These are phyloP conservation scores for Tenualosa ilisha DNA, from an alignment of 2,797 vertebrate genomes.

Conservation along the genomic window DNA sequence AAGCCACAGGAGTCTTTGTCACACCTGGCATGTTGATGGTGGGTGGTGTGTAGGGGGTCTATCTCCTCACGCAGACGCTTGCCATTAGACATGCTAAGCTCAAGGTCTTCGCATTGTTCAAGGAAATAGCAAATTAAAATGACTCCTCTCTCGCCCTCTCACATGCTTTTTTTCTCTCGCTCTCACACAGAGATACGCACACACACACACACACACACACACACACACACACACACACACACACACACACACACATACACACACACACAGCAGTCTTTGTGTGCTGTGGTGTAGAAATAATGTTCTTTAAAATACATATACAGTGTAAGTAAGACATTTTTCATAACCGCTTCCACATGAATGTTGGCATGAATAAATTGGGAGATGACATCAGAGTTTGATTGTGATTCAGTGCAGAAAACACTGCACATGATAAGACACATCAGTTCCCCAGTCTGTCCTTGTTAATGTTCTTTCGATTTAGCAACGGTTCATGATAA, in stretches of 20 bases:
- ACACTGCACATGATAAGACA: not conserved
- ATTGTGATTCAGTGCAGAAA: not conserved
- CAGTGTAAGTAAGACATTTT: not conserved
- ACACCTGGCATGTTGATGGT: conserved; percentile 2
- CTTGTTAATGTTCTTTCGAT: too few relatives aligned
- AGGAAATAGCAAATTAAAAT: not conserved
- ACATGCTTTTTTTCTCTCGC: too few relatives aligned
- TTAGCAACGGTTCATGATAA: not conserved
- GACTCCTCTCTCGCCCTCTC: not conserved
- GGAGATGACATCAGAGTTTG: not conserved
- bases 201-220: not conserved
- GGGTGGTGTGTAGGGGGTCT: not conserved
- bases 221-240: not conserved
- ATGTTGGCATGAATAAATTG: not conserved
- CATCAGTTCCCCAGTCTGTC: too few relatives aligned
- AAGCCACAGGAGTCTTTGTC: not conserved
- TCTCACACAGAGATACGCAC: too few relatives aligned
- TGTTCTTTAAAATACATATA: not conserved
- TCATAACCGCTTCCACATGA: not conserved
- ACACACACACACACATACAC: not conserved
- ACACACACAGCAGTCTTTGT: not conserved
- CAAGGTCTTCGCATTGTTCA: not conserved
- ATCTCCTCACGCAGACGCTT: not conserved
- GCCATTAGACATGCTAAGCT: not conserved
- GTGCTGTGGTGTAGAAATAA: not conserved